Evolutionary conservation across 2,888 invertebrate genomes (phyloP), one percentile per base, ranked within the genome.

Genomic region (Geotrupes spiniger): DNA sequence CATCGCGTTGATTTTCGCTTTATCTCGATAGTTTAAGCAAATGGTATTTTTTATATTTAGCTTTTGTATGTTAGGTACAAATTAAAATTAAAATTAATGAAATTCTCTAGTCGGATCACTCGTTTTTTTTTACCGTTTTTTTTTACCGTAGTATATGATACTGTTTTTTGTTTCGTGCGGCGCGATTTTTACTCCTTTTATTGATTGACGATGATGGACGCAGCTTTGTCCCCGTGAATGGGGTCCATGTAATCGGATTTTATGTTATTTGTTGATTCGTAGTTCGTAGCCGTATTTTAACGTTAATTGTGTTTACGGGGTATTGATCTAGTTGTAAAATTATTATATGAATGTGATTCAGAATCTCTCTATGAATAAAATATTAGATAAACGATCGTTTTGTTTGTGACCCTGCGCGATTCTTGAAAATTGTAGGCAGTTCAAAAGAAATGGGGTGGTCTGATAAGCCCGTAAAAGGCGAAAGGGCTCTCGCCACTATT

Each of bases 271-370:
- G 15, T 15, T 33, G 12, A 29, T 29, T 4, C 10, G 14, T 33
- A 33, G 33, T 4, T 33, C 14, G 14, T 33, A 33, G 33, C 15
- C 15, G 33, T 33, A 33, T 15, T 33, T 15, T 33, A 15, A 12
- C 14, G 31, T 17, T 45, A 36, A 27, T 44, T 21, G 25, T 46
- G 39, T 41, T 12, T 46, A 33, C 39, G 46, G 39, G 39, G 31
- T 39, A 9, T 46, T 21, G 31, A 40, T 31, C 31, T 46, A 39
- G 26, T 12, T 21, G 40, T 33, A 33, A 11, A 29, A 29, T 21
- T 46, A 46, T 31, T 37, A 46, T 46, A 36, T 46, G 15, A 46
- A 41, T 46, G 46, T 46, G 46, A 46, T 46, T 46, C 40, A 46
- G 39, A 46, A 41, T 46, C 31, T 46, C 46, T 12, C 15, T 46